Conservation (phyloP, 2,113 vertebrate genomes). For the Ptyas mucosa region DNA sequence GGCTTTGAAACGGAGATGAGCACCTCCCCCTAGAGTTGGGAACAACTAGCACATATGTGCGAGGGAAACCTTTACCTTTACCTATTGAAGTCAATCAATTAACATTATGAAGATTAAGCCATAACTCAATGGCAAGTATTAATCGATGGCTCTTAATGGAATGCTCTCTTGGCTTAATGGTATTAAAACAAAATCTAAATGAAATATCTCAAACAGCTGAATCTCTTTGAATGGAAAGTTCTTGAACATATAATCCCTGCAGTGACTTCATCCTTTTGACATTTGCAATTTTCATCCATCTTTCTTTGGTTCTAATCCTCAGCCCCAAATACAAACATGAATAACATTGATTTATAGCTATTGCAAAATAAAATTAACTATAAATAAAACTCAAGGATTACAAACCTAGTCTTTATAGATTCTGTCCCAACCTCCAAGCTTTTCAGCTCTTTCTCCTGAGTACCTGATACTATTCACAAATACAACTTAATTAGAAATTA, state of each 20-base stretch:
- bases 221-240: not conserved
- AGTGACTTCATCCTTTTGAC: not conserved
- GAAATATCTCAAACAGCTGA: not conserved
- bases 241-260: not conserved
- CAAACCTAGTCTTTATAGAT: not conserved
- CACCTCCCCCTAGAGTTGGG: too few relatives aligned
- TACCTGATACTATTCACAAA: not conserved
- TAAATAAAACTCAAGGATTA: not conserved
- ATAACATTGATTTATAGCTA: not conserved
- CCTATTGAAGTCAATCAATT: not conserved
- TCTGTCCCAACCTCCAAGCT: not conserved
- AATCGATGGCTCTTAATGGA: not conserved
- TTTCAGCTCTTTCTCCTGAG: not conserved
- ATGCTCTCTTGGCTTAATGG: not conserved
- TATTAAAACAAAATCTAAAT: not conserved
- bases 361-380: not conserved
- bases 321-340: not conserved
- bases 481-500: not conserved
- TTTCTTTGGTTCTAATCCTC: not conserved
- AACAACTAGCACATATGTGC: too few relatives aligned
- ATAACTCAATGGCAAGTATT: not conserved
- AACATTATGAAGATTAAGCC: not conserved
- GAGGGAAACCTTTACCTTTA: too few relatives aligned
- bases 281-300: not conserved
- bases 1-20: too few relatives aligned